Conservation (phyloP, 2,797 vertebrate genomes). For the Syncerus caffer region DNA sequence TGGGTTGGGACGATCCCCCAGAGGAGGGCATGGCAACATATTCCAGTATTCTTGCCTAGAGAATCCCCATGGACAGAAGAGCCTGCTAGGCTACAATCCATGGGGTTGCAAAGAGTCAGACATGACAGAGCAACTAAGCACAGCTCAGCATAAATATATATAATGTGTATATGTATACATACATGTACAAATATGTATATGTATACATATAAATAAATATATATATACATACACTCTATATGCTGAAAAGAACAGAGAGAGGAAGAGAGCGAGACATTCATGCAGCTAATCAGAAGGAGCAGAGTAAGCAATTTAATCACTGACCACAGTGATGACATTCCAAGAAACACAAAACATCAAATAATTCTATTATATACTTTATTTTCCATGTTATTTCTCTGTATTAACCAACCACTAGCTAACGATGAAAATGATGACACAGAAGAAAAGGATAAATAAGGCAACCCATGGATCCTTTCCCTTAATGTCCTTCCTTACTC, state of each 20-base stretch:
- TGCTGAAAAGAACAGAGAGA: background rate
- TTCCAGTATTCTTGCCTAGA: background rate
- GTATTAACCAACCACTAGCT: background rate
- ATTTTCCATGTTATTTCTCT: background rate
- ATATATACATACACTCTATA: background rate
- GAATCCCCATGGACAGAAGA: background rate
- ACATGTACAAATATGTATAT: background rate
- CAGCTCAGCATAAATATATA: background rate
- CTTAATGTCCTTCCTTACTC: background rate
- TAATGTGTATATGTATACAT: background rate
- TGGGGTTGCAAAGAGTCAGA: rapidly evolving
- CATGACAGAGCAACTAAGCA: background rate
- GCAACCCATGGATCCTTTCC: background rate
- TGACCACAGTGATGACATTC: background rate
- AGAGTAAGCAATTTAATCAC: background rate
- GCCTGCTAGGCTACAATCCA: background rate
- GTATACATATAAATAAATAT: no score
- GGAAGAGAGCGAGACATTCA: background rate
- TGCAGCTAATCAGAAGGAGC: background rate
- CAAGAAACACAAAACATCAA: background rate
- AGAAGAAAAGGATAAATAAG: background rate
- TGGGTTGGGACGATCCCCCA: background rate
- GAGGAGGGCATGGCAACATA: background rate
- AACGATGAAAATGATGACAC: background rate
- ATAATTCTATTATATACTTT: background rate